Conservation (phyloP, 1,140 invertebrate genomes). For the Trachelipus rathkii region DNA sequence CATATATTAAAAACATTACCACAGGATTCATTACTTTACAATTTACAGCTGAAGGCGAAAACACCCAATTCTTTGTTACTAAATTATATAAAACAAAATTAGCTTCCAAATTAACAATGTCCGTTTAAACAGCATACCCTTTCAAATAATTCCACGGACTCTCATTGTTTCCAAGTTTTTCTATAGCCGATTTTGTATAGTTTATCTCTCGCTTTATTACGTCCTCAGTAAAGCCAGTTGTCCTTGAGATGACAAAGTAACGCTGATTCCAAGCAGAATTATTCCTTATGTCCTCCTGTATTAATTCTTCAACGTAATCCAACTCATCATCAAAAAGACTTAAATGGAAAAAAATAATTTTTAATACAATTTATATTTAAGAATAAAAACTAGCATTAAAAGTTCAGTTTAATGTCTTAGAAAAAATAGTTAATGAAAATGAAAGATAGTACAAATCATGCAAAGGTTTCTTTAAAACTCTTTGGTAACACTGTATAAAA, state of each 20-base stretch:
- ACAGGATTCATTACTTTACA: too few species aligned
- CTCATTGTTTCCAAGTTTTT: slow-evolving; percentile 83
- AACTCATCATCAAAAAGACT: slow-evolving; percentile 82
- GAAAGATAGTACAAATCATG: too few species aligned
- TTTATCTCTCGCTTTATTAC: slow-evolving; percentile 68
- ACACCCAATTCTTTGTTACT: not conserved
- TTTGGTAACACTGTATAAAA: too few species aligned
- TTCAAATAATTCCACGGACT: slow-evolving; percentile 97
- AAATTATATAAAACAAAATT: not conserved
- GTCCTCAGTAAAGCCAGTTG: slow-evolving; percentile 70
- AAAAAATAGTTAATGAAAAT: too few species aligned
- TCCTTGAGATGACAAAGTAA: slow-evolving; percentile 76
- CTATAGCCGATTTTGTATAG: slow-evolving; percentile 74
- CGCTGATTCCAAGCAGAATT: slow-evolving; percentile 99
- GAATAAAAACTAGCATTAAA: too few species aligned
- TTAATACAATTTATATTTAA: not conserved
- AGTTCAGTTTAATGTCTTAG: too few species aligned
- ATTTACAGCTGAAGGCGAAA: not conserved
- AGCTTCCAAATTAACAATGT: slow-evolving; percentile 31
- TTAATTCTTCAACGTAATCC: slow-evolving; percentile 71
- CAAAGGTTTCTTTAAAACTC: too few species aligned
- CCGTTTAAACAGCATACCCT: slow-evolving; percentile 55
- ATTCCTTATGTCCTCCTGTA: slow-evolving; percentile 86
- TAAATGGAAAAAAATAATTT: slow-evolving; percentile 49
- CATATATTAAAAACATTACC: too few species aligned